Percentiles rank a stretch among this genome's conserved stretches.
These are phyloP conservation scores for Castor canadensis DNA, from an alignment of 2,113 vertebrate genomes.

Conservation along the genomic window DNA sequence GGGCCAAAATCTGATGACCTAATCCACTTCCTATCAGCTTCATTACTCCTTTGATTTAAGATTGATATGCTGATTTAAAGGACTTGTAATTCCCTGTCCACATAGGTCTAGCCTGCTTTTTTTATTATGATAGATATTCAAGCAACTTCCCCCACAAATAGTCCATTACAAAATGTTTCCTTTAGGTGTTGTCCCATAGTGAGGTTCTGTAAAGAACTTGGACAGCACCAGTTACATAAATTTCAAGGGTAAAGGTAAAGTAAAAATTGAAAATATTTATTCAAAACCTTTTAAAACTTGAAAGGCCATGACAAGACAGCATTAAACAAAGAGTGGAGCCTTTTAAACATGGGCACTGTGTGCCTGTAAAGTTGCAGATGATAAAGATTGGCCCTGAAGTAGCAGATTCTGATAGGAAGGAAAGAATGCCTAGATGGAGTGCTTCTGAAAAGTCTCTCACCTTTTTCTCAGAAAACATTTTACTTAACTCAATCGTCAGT, in stretches of 20 bases:
- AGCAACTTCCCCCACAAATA: not conserved
- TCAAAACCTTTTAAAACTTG: not conserved
- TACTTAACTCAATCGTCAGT: not conserved
- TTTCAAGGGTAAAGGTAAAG: not conserved
- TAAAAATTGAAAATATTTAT: not conserved
- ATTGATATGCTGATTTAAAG: not conserved
- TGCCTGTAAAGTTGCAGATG: not conserved
- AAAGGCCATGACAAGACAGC: not conserved
- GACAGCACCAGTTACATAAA: not conserved
- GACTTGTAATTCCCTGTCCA: not conserved
- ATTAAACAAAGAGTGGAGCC: too few relatives aligned
- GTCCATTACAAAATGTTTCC: not conserved
- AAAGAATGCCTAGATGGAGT: not conserved
- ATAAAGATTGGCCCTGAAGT: not conserved
- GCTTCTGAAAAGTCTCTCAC: not conserved
- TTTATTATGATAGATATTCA: not conserved
- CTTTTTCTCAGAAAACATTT: not conserved
- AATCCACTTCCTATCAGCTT: not conserved
- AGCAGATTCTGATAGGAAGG: not conserved
- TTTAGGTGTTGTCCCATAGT: not conserved
- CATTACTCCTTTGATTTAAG: conserved; percentile 38
- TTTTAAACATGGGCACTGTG: not conserved
- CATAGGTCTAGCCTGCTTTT: not conserved
- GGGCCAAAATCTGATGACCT: not conserved
- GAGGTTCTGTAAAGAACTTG: not conserved